Base-by-base conservation (phyloP, 2,888 invertebrate genomes). In the Platycheirus rosarum region DNA sequence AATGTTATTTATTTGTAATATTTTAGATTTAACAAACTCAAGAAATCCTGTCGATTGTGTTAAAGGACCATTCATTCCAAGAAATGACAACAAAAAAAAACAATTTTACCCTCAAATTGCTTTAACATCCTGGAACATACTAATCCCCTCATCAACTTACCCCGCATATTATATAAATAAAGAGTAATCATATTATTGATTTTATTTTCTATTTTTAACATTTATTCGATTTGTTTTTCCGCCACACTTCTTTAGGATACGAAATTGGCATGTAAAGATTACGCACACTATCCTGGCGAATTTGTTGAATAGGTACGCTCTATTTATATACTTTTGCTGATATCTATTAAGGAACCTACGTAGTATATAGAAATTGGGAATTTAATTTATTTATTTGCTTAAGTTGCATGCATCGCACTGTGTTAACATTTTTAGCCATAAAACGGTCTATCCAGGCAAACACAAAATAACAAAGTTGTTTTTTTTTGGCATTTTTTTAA, bases 401-500 rank as follows among this genome's bases (percentile, higher is more conserved):
- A 46, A 42, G 9, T 13, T 57, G 14, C 40, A 18, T 23, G 16
- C 42, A 53, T 23, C 44, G 40, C 53, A 57, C 60, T 35, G 37
- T 66, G 51, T 73, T 78, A 73, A 71, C 65, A 78, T 13, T 32
- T 57, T 62, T 14, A 35, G 55, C 74, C 62, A 74, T 79, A 49
- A 74, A 69, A 49, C 16, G 55, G 53, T 32, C 68, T 55, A 79
- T 69, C 62, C 62, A 68, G 40, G n/a, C n/a, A n/a, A n/a, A n/a
- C 29, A 13, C 60, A 16, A 55, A 53, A 79, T 44, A 63, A 57
- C 51, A 55, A 57, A 32, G 16, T 62, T 48, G 29, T 57, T 44
- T 23, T 13, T 37, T 14, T 23, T 29, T 55, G 9, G n/a, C n/a
- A n/a, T n/a, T n/a, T n/a, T n/a, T n/a, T n/a, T n/a, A n/a, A n/a